Evolutionary conservation across 2,888 invertebrate genomes (phyloP).

Genomic region (Diachrysia chrysitis): DNA sequence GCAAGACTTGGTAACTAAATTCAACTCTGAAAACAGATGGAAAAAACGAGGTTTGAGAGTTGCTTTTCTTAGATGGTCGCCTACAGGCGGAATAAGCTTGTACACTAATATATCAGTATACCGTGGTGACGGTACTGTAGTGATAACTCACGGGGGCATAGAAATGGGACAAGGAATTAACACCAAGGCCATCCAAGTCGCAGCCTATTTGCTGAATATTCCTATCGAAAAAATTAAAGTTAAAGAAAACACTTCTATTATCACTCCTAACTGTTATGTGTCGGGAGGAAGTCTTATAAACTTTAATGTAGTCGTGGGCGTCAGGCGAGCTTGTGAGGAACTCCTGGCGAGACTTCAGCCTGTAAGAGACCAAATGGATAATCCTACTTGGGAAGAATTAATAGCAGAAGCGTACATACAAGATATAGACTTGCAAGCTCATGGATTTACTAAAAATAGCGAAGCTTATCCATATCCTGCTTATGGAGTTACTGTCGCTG

Average conservation of each 20-base stretch:
- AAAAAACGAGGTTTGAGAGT: constrained; percentile 89
- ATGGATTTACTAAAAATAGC: constrained; percentile 90
- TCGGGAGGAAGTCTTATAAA: constrained; percentile 65
- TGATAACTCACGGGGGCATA: constrained; percentile 90
- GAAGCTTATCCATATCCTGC: constrained; percentile 24
- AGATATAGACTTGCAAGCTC: constrained; percentile 88
- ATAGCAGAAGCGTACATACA: constrained; percentile 84
- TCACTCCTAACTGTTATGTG: constrained; percentile 27
- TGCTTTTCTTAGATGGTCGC: constrained; percentile 85
- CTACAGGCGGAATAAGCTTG: constrained; percentile 85
- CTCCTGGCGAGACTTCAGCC: constrained; percentile 71
- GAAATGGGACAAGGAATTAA: constrained; percentile 94
- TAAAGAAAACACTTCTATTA: constrained; percentile 35
- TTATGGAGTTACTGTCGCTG: constrained; percentile 14
- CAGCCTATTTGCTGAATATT: constrained; percentile 30
- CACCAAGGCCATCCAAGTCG: constrained; percentile 92
- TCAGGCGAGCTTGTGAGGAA: constrained; percentile 61
- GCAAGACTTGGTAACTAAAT: constrained; percentile 77
- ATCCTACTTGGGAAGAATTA: constrained; percentile 88
- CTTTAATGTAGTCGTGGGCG: constrained; percentile 71
- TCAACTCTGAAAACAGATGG: constrained; percentile 91
- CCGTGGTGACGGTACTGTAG: constrained; percentile 90
- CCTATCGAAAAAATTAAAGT: constrained; percentile 36
- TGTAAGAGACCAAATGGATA: constrained; percentile 79
- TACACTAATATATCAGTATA: constrained; percentile 89